Base-by-base conservation (phyloP, 2,888 invertebrate genomes). In the Toxonevra muliebris region DNA sequence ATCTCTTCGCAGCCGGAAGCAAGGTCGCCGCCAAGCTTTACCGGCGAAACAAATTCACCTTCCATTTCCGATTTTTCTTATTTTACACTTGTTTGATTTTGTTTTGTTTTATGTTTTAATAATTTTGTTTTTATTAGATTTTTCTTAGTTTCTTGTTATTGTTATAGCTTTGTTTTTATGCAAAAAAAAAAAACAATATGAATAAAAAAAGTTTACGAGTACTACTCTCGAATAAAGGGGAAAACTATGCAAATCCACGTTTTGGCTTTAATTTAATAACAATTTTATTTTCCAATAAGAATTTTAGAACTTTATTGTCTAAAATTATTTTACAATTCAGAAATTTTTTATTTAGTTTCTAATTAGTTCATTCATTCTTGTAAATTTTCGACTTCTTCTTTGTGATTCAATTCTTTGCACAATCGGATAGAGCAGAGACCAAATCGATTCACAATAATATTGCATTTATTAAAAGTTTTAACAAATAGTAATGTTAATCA, bases 101-200 rank as follows among this genome's bases (percentile, higher is more conserved):
- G 50, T 41, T 41, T 60, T 61, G 13, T 54, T 12, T 64, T 20
- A 13, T 50, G 42, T 53, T 66, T 69, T 62, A 65, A 45, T 41
- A 42, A 41, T 48, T 71, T 68, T 68, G 70, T 68, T 69, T 69
- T 68, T 64, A 65, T 69, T 63, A 57, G 65, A 57, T 61, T 50
- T 42, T 68, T 58, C 61, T 65, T 54, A 60, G 63, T 48, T 60
- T 59, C 45, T 66, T 68, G 61, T 65, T 68, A 54, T 65, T 17
- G 40, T 30, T 40, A 30, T n/a, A 30, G 11, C 12, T 57, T 58
- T 65, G 52, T 41, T n/a, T 57, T 40, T 30, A 50, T 65, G 64
- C 50, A 57, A 58, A 65, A 65, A 65, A 50, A 45, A 50, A 30
- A 30, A 30, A 30, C 30, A 30, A 30, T 30, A 30, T 7, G 30